Conservation (phyloP, 2,797 vertebrate species). For the Tangara arthus region DNA sequence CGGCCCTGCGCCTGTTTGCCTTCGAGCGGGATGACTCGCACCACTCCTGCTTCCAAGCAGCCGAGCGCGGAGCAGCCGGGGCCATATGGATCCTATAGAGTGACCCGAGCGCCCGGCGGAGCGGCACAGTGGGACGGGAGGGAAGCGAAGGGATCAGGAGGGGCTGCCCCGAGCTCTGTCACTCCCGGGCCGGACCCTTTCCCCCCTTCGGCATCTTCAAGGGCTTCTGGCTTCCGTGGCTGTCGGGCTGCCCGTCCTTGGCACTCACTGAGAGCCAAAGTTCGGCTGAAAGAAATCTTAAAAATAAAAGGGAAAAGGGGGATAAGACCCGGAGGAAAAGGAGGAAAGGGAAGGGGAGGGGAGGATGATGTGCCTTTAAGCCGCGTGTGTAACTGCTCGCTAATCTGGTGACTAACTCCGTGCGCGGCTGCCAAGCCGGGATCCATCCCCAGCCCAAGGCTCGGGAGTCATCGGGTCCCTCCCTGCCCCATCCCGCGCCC, state of each 20-base stretch:
- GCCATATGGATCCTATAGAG: not conserved
- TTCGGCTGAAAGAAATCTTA: not conserved
- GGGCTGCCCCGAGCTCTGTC: not conserved
- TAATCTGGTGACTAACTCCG: conserved; percentile 66
- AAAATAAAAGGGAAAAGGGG: not conserved
- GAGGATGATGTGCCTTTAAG: conserved; percentile 62
- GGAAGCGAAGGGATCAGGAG: not conserved
- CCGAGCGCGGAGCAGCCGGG: not conserved
- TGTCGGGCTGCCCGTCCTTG: not conserved
- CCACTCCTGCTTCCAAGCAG: not conserved
- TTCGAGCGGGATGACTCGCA: not conserved
- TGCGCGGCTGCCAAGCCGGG: not conserved
- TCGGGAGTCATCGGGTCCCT: conserved; percentile 13
- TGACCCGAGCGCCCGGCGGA: not conserved
- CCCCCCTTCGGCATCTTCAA: fast-evolving
- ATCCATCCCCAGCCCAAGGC: conserved; percentile 35
- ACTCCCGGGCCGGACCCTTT: not conserved
- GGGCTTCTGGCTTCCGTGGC: not conserved
- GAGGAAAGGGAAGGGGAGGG: not conserved
- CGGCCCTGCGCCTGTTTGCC: not conserved
- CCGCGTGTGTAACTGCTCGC: conserved; percentile 49
- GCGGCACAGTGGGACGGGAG: not conserved
- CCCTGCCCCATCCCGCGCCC: not conserved
- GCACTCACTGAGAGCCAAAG: not conserved
- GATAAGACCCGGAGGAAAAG: fast-evolving